A percentile compares a stretch with the other conserved stretches of the same genome.
Evolutionary conservation across 1,140 invertebrate species (phyloP).

Genomic region (Lethrus apterus): DNA sequence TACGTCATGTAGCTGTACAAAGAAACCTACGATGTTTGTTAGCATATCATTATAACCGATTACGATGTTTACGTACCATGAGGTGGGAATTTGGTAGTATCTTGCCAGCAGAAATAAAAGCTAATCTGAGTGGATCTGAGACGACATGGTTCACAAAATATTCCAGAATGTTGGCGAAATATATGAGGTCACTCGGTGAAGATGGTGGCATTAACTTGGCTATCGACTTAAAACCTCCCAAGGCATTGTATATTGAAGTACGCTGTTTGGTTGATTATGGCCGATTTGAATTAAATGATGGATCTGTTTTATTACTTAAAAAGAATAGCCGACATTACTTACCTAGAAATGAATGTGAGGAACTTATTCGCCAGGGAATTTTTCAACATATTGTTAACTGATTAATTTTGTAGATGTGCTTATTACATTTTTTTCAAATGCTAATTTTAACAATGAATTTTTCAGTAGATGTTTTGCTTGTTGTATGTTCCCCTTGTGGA

Average conservation of each 20-base stretch:
- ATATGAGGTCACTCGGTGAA: constrained; percentile 82
- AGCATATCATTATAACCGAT: constrained; percentile 80
- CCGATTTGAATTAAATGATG: constrained; percentile 89
- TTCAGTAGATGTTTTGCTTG: too few relatives aligned
- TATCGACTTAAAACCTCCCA: constrained; percentile 83
- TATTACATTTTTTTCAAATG: too few relatives aligned
- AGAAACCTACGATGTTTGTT: constrained; percentile 85
- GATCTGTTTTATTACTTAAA: constrained; percentile 77
- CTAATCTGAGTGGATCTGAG: constrained; percentile 74
- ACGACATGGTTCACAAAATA: constrained; percentile 83
- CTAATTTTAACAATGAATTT: too few relatives aligned
- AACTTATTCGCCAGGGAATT: constrained; percentile 85
- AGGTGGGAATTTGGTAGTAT: constrained; percentile 92
- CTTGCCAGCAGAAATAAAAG: constrained; percentile 75
- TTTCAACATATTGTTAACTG: constrained; percentile 63
- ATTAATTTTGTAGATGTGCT: too few relatives aligned
- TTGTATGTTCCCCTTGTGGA: too few relatives aligned
- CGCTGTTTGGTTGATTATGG: constrained; percentile 86
- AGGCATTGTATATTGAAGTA: constrained; percentile 87
- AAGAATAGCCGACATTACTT: constrained; percentile 91
- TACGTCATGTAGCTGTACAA: constrained; percentile 76
- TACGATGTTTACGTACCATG: constrained; percentile 71
- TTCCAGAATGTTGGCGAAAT: constrained; percentile 76
- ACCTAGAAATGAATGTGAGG: constrained; percentile 80
- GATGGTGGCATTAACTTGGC: constrained; percentile 75